A percentile compares a stretch with the other conserved stretches of the same genome.
Conservation (phyloP, 2,113 vertebrate species). For the Ochotona princeps region DNA sequence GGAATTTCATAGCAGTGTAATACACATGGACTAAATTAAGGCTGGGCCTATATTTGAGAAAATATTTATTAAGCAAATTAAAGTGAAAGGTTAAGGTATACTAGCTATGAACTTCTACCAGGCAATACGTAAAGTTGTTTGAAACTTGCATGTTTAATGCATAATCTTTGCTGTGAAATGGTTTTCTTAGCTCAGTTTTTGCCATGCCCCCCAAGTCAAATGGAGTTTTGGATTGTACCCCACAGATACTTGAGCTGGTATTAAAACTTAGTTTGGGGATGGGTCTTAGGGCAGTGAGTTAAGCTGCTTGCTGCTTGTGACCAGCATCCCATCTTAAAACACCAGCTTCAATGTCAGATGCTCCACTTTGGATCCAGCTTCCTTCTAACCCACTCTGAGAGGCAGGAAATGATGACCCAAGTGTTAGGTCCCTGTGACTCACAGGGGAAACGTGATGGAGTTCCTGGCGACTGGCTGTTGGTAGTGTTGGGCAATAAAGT, state of each 20-base stretch:
- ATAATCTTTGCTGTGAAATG: constrained; percentile 3
- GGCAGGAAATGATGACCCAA: too few species aligned
- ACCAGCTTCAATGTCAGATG: too few species aligned
- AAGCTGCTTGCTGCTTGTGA: too few species aligned
- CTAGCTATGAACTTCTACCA: constrained; percentile 40
- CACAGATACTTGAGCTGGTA: not conserved
- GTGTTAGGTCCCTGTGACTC: too few species aligned
- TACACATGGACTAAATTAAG: not conserved
- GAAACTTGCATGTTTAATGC: constrained; percentile 21
- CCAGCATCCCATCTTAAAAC: too few species aligned
- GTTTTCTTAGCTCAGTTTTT: not conserved
- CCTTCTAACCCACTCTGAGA: too few species aligned
- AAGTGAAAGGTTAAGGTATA: not conserved
- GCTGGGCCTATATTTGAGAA: constrained; percentile 27
- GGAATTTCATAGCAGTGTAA: not conserved
- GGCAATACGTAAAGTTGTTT: not conserved
- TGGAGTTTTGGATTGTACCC: not conserved
- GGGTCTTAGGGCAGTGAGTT: too few species aligned
- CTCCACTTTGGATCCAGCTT: too few species aligned
- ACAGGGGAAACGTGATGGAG: too few species aligned
- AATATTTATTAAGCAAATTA: not conserved
- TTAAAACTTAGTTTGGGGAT: not conserved
- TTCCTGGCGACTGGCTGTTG: too few species aligned
- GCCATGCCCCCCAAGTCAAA: not conserved
- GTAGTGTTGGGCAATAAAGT: too few species aligned